Evolutionary conservation across 2,113 vertebrate species (phyloP), one percentile per base, ranked within the genome.

Genomic region (Bambusicola thoracicus): DNA sequence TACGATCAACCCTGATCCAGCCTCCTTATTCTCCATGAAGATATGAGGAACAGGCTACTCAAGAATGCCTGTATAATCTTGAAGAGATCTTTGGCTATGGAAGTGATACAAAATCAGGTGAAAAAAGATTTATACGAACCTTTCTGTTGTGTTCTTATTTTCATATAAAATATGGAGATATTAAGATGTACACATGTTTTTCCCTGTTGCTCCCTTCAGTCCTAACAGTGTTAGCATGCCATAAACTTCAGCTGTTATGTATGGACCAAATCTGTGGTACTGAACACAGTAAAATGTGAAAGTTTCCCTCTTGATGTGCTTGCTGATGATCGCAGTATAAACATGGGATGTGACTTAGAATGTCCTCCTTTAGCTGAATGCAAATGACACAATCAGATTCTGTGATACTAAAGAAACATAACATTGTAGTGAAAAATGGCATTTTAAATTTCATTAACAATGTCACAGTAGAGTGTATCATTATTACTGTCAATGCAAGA

Each of bases 321-420:
- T 3, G 29, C 10, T 13, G 46, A 5, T 2, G 11, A n/a, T n/a
- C 20, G n/a, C 4, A 12, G 1, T 20, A 19, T 12, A 44, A 53
- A 36, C 38, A 38, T 46, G 29, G 38, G 2, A 10, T 40, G 12
- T 41, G 24, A 48, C 4, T 55, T 12, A 13, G 11, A 41, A 44
- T n/a, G 17, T 46, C 17, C 22, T 43, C 20, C 29, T 70, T 56
- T 6, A 67, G 17, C 22, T 62, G n/a, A 29, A 85, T 36, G 8
- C 21, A 70, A 82, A 65, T 13, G 13, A 36, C 4, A 65, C 6
- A 27, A n/a, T 62, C 9, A 4, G 21, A 32, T 48, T 38, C 22
- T 62, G 25, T 62, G 61, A 63, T 63, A 63, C 17, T 63, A 63
- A 67, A 72, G 41, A 19, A 24, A 48, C 6, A 24, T 41, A 62